Evolutionary conservation across 2,113 vertebrate species (phyloP).

Genomic region (Myiopsitta monachus): DNA sequence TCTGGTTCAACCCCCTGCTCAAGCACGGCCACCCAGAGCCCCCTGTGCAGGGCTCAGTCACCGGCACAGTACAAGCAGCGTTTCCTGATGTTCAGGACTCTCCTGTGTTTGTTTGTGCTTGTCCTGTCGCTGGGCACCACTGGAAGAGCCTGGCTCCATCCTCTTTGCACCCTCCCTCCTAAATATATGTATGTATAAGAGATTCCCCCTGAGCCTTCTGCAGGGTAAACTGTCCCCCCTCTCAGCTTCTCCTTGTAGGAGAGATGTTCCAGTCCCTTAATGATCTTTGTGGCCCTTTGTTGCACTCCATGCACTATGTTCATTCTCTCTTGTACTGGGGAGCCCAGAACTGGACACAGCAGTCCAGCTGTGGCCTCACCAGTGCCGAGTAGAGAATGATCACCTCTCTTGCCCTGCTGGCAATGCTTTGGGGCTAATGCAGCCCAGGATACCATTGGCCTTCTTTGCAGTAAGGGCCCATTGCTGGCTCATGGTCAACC

Average conservation of each 20-base stretch:
- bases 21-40: neutral
- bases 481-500: neutral
- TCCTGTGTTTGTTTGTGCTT: neutral
- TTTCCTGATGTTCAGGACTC: neutral
- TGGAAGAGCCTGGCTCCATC: neutral
- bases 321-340: neutral
- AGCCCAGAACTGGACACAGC: neutral
- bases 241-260: neutral
- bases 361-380: neutral
- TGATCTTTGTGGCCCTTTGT: neutral
- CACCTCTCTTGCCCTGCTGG: neutral
- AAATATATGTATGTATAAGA: neutral
- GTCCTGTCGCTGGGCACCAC: neutral
- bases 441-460: neutral
- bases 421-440: neutral
- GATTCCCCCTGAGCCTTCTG: neutral
- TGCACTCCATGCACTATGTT: neutral
- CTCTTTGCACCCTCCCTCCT: neutral
- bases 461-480: neutral
- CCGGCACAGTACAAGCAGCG: neutral
- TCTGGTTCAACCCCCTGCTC: neutral
- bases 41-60: neutral
- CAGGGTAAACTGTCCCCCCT: neutral
- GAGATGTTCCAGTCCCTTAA: neutral
- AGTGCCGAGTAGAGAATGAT: neutral